Evolutionary conservation across 2,113 vertebrate genomes (phyloP).

Genomic region (Sylvilagus bachmani): DNA sequence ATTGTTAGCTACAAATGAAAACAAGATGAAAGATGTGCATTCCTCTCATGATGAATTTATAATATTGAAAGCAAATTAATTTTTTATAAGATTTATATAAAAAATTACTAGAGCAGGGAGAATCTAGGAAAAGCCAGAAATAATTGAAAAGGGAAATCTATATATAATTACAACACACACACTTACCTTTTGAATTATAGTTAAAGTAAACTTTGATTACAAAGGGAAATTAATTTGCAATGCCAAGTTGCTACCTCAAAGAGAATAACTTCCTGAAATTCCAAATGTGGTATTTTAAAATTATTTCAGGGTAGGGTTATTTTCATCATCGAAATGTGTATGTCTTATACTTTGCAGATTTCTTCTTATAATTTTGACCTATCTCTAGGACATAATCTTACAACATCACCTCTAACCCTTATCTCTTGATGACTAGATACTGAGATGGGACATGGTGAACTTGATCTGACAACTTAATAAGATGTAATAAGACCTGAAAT

Average conservation of each 20-base stretch:
- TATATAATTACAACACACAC: neutral
- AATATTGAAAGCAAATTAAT: constrained; percentile 44
- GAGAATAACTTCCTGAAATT: neutral
- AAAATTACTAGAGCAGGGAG: neutral
- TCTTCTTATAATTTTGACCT: constrained; percentile 49
- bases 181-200: constrained; percentile 36
- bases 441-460: constrained; percentile 75
- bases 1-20: constrained; percentile 12
- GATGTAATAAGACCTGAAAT: constrained; percentile 81
- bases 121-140: constrained; percentile 49
- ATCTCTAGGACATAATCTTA: constrained; percentile 65
- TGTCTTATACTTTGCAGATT: constrained; percentile 46
- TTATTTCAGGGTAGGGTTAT: constrained; percentile 61
- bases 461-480: constrained; percentile 82
- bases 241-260: neutral
- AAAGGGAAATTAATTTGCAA: constrained; percentile 49
- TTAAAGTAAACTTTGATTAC: constrained; percentile 7
- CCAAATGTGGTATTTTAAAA: constrained; percentile 42
- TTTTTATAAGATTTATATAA: neutral
- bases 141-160: constrained; percentile 50
- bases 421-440: constrained; percentile 66
- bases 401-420: constrained; percentile 71
- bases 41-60: constrained; percentile 34
- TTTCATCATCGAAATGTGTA: constrained; percentile 40
- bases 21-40: constrained; percentile 1